phyloP scores from a whole-genome alignment of 1,140 invertebrate species.

The Atopsyche davidsoni region DNA sequence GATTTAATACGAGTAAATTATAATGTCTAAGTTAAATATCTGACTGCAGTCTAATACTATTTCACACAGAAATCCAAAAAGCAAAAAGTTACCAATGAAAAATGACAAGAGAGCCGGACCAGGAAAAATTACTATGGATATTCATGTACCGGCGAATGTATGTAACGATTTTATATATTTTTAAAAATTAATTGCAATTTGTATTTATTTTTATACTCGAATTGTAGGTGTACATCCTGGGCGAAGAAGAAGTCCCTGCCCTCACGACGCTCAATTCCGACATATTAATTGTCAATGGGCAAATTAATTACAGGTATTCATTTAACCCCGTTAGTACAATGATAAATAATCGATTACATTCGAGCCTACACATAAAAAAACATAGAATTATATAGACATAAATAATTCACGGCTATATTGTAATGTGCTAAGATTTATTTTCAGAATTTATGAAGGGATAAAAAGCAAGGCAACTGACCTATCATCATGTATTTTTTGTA shows the following conservation, averaged over 20 bases:
- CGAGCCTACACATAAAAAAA: too few species aligned
- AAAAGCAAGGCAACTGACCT: too few species aligned
- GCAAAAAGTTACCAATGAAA: slow-evolving; percentile 41
- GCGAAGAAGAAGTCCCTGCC: slow-evolving; percentile 58
- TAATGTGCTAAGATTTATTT: too few species aligned
- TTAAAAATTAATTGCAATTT: neutral
- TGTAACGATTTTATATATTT: slow-evolving; percentile 21
- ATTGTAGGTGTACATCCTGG: slow-evolving; percentile 51
- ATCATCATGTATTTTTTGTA: too few species aligned
- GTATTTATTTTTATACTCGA: slow-evolving; percentile 6
- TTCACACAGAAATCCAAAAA: slow-evolving; percentile 37
- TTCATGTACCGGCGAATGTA: slow-evolving; percentile 50
- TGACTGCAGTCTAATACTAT: too few species aligned
- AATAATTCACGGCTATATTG: too few species aligned
- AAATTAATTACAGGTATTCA: slow-evolving; percentile 50
- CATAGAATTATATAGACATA: too few species aligned
- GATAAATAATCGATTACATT: too few species aligned
- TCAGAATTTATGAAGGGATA: too few species aligned
- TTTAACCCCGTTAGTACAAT: too few species aligned
- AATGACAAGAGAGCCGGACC: slow-evolving; percentile 53
- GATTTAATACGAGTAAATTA: too few species aligned
- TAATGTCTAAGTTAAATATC: too few species aligned
- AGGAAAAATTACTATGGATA: slow-evolving; percentile 49
- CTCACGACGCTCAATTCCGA: slow-evolving; percentile 54
- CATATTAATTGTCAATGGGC: slow-evolving; percentile 45